phyloP scores from a whole-genome alignment of 2,797 vertebrate genomes.

The Rhincodon typus region DNA sequence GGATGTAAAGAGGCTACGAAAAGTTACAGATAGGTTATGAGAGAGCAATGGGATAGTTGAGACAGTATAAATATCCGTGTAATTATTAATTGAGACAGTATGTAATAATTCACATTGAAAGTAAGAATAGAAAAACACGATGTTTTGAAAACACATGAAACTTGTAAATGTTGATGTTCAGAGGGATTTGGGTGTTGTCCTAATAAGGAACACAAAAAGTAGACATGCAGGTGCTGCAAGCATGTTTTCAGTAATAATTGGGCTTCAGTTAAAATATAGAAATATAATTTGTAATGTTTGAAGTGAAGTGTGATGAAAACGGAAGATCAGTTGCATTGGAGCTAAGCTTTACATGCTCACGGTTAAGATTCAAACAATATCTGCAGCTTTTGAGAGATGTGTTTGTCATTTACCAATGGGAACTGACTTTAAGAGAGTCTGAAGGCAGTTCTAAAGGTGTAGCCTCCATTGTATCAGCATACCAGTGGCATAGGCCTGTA shows the following conservation, averaged over 20 bases:
- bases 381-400: background rate
- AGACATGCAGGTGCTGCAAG: too few relatives aligned
- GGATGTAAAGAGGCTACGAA: background rate
- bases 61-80: too few relatives aligned
- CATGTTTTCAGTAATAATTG: background rate
- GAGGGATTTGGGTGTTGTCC: background rate
- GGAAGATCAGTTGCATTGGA: background rate
- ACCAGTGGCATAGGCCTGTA: too few relatives aligned
- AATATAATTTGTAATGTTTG: background rate
- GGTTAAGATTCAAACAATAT: background rate
- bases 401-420: background rate
- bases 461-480: background rate
- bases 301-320: background rate
- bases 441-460: background rate
- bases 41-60: background rate
- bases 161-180: background rate
- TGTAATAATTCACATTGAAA: too few relatives aligned
- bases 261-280: background rate
- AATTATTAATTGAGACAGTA: too few relatives aligned
- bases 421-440: background rate
- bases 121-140: background rate
- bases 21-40: too few relatives aligned
- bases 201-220: background rate
- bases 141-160: background rate
- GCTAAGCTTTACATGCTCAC: background rate